A percentile compares a stretch with the other conserved stretches of the same genome.
Evolutionary conservation across 2,113 vertebrate genomes (phyloP).

Genomic region (Boleophthalmus pectinirostris): DNA sequence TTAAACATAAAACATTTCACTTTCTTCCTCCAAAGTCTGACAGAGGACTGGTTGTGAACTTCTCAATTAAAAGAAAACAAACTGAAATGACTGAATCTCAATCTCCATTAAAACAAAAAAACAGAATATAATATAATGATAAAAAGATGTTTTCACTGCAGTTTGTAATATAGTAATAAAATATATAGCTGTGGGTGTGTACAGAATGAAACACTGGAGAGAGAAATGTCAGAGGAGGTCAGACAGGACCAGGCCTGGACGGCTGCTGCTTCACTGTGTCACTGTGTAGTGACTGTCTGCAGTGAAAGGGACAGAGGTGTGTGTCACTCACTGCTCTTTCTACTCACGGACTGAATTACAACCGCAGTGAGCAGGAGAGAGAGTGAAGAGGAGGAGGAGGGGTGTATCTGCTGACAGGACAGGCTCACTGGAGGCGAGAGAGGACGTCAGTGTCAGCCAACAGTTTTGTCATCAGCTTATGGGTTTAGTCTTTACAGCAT

Average conservation of each 20-base stretch:
- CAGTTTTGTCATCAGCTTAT: conserved; percentile 22
- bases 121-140: no score
- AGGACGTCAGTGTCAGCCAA: conserved; percentile 61
- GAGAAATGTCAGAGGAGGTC: no score
- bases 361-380: conserved; percentile 13
- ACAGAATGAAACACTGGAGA: no score
- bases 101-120: no score
- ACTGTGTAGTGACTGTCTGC: conserved; percentile 28
- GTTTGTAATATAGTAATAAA: no score
- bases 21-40: no score
- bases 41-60: no score
- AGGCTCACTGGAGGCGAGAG: conserved; percentile 44
- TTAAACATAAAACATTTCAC: no score
- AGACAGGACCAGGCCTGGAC: background rate
- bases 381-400: conserved; percentile 10
- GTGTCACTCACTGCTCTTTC: conserved; percentile 22
- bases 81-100: no score
- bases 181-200: no score
- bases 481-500: background rate
- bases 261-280: conserved; percentile 22
- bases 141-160: no score
- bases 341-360: conserved; percentile 28
- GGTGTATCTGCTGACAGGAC: conserved; percentile 58
- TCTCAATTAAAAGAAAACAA: no score
- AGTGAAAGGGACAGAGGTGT: conserved; percentile 1